These are phyloP conservation scores for Trissoscelio sp. DNA, from an alignment of 2,888 invertebrate species.

Conservation along the genomic window DNA sequence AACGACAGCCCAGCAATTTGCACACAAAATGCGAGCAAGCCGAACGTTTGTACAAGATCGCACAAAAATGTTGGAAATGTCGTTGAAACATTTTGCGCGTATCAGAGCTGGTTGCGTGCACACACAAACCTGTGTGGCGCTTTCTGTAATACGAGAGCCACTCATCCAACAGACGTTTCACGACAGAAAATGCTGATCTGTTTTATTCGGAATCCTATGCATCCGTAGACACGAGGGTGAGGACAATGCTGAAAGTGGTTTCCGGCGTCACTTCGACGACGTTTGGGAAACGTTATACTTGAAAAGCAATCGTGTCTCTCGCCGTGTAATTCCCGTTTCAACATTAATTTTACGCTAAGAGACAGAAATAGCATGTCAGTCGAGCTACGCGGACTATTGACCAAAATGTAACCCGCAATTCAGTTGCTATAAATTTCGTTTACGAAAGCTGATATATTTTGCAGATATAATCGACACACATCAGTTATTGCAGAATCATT, in stretches of 20 bases:
- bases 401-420: slow-evolving; percentile 10
- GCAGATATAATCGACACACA: too few species aligned
- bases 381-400: slow-evolving; percentile 17
- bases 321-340: slow-evolving; percentile 31
- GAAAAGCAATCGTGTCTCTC: slow-evolving; percentile 37
- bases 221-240: slow-evolving; percentile 14
- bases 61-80: slow-evolving; percentile 37
- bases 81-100: slow-evolving; percentile 47
- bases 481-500: too few species aligned
- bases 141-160: slow-evolving; percentile 25
- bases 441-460: too few species aligned
- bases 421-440: too few species aligned
- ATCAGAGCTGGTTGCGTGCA: slow-evolving; percentile 34
- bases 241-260: slow-evolving; percentile 61
- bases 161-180: slow-evolving; percentile 51
- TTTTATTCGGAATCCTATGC: slow-evolving; percentile 48
- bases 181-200: slow-evolving; percentile 54
- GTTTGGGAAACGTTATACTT: slow-evolving; percentile 38
- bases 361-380: slow-evolving; percentile 34
- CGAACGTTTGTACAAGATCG: slow-evolving; percentile 24
- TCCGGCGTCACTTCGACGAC: slow-evolving; percentile 44
- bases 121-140: slow-evolving; percentile 1
- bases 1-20: slow-evolving; percentile 18
- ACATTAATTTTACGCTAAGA: slow-evolving; percentile 40
- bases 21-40: neutral